Percentiles rank a stretch among this genome's conserved stretches.
Conservation (phyloP, 1,140 invertebrate genomes). For the Rhysida immarginata region DNA sequence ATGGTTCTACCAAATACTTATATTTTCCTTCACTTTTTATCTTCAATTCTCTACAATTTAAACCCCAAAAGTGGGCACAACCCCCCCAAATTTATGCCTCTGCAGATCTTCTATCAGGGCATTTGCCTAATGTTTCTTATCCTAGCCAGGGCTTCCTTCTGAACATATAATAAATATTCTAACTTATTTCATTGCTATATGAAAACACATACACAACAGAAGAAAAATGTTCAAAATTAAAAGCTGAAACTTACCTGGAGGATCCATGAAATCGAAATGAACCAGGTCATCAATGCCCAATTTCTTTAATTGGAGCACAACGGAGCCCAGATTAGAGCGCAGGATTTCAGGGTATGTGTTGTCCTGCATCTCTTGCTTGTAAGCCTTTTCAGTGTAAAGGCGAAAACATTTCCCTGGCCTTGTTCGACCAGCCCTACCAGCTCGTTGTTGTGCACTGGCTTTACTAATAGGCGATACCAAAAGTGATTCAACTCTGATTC, state of each 20-base stretch:
- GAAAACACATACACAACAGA: too few relatives aligned
- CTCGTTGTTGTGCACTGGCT: constrained; percentile 96
- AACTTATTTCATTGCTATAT: too few relatives aligned
- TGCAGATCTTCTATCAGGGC: too few relatives aligned
- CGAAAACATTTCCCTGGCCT: constrained; percentile 96
- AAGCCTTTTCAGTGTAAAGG: constrained; percentile 96
- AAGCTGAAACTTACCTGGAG: constrained; percentile 45
- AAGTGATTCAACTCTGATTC: constrained; percentile 92
- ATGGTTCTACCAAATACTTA: too few relatives aligned
- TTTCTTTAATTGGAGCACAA: constrained; percentile 96
- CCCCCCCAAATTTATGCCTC: too few relatives aligned
- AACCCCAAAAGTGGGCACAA: too few relatives aligned
- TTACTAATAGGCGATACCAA: constrained; percentile 97
- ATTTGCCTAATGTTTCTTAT: too few relatives aligned
- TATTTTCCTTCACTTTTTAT: too few relatives aligned
- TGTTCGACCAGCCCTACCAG: constrained; percentile 91
- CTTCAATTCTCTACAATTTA: too few relatives aligned
- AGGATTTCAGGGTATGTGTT: constrained; percentile 99
- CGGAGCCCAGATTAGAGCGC: constrained; percentile 87
- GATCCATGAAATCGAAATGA: constrained; percentile 99
- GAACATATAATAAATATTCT: too few relatives aligned
- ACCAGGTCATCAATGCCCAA: constrained; percentile 98
- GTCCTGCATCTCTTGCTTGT: constrained; percentile 98
- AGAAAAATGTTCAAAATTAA: too few relatives aligned
- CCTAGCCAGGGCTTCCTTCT: too few relatives aligned